phyloP scores from a whole-genome alignment of 2,113 vertebrate species.

The Hoplias malabaricus region DNA sequence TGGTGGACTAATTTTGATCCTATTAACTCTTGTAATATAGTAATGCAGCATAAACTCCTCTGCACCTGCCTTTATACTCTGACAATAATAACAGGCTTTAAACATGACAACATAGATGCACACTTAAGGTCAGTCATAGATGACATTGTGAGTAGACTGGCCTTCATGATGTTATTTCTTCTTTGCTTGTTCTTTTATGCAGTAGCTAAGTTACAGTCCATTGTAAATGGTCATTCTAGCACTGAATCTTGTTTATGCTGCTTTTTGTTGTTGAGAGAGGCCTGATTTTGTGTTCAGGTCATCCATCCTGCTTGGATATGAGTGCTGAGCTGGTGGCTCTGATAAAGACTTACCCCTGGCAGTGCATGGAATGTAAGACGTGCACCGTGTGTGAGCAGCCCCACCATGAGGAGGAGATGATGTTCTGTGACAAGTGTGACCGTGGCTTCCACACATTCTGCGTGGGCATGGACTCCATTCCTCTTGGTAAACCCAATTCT shows the following conservation, averaged over 20 bases:
- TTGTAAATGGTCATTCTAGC: background rate
- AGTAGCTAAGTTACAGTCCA: background rate
- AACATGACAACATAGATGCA: background rate
- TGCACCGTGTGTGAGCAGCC: conserved; percentile 95
- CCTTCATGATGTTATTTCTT: background rate
- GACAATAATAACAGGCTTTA: background rate
- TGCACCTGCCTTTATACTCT: too few species aligned
- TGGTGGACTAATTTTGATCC: background rate
- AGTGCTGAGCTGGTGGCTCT: conserved; percentile 83
- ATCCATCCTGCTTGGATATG: conserved; percentile 98
- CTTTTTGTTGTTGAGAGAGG: background rate
- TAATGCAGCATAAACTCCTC: too few species aligned
- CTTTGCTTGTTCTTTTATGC: too few species aligned
- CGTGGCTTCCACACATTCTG: conserved; percentile 98
- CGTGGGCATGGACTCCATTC: conserved; percentile 91
- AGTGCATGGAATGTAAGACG: conserved; percentile 99
- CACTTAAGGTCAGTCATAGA: background rate
- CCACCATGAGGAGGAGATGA: conserved; percentile 98
- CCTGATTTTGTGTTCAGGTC: conserved; percentile 80
- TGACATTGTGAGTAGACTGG: too few species aligned
- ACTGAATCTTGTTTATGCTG: background rate
- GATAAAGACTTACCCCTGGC: conserved; percentile 97
- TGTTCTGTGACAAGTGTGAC: conserved; percentile 99
- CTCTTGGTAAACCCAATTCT: conserved; percentile 79
- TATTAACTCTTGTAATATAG: background rate